These are phyloP conservation scores for Drosophila yooni DNA, from an alignment of 2,888 invertebrate genomes.

Conservation along the genomic window DNA sequence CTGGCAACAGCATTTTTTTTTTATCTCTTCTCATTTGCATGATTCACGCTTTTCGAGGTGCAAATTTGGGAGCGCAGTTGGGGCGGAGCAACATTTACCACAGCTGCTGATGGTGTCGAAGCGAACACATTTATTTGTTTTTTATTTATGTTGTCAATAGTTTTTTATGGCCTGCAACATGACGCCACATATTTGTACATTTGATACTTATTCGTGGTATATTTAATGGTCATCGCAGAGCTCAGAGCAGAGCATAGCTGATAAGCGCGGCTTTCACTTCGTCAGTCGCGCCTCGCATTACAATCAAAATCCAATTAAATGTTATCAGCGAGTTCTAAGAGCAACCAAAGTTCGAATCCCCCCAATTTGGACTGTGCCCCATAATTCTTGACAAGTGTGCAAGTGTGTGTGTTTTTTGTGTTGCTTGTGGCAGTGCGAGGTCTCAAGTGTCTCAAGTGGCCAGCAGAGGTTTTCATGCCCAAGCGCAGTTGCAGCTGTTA, in stretches of 20 bases:
- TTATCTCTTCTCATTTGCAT: constrained; percentile 50
- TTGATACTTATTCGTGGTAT: constrained; percentile 20
- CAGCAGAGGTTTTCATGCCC: constrained; percentile 29
- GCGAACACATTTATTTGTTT: constrained; percentile 1
- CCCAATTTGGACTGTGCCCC: constrained; percentile 17
- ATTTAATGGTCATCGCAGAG: constrained; percentile 13
- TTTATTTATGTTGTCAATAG: constrained; percentile 11
- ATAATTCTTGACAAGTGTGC: constrained; percentile 23
- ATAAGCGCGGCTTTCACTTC: constrained; percentile 57
- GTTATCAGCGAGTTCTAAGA: constrained; percentile 62
- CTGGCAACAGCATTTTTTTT: constrained; percentile 29
- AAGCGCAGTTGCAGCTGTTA: constrained; percentile 68
- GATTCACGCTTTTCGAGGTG: constrained; percentile 67
- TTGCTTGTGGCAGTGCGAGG: constrained; percentile 1
- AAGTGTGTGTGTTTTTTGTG: not conserved
- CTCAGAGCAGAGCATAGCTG: constrained; percentile 28
- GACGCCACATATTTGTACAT: constrained; percentile 1
- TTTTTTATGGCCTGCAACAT: constrained; percentile 7
- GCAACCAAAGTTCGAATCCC: constrained; percentile 44
- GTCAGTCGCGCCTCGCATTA: constrained; percentile 45
- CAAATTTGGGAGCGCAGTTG: constrained; percentile 59
- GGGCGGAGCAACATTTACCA: constrained; percentile 19
- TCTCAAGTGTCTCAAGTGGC: constrained; percentile 21
- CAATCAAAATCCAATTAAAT: constrained; percentile 74
- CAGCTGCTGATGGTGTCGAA: constrained; percentile 9